Evolutionary conservation across 2,113 vertebrate species (phyloP), one percentile per base, ranked within the genome.

Genomic region (Marmota monax): DNA sequence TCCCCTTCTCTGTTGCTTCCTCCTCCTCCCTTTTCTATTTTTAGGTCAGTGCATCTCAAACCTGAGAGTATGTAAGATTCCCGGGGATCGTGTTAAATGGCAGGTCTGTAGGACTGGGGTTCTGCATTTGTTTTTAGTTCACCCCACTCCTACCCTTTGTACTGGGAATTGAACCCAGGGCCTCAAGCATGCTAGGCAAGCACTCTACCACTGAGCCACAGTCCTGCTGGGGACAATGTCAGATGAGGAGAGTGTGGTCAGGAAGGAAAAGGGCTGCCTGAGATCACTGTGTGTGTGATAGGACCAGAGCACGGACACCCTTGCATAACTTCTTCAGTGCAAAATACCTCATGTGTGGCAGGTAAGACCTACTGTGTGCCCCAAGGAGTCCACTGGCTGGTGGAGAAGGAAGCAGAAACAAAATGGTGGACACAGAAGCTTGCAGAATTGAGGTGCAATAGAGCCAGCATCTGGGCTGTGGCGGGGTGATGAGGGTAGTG

Each of bases 401-500:
- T 37, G 53, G 37, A 58, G 65, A 80, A 87, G 39, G 34, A 72
- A 20, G 48, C 29, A 58, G 37, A 29, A 34, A 34, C 22, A 48
- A 51, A 39, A 25, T 25, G 6, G 25, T 6, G 58, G 80, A 65
- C 27, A 65, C 11, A 42, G 39, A 88, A 8, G 8, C 39, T 5
- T 14, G 11, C 11, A 32, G 84, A 80, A 17, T 10, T 69, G 51
- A 72, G 0, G 32, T 5, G n/a, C 27, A 37, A 37, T 27, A 58
- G 4, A n/a, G 29, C 73, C 29, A 22, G 79, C 9, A 7, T 69
- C 7, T 29, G 29, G 69, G 69, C 56, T 4, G n/a, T 2, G 56
- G 42, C 0, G 1, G n/a, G 27, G 11, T 4, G 12, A 8, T 3
- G 16, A 29, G 45, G 2, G 16, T 22, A 34, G 23, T 0, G 14